These are phyloP conservation scores for Drosophila tsacasi DNA, from an alignment of 1,140 invertebrate genomes.

Conservation along the genomic window DNA sequence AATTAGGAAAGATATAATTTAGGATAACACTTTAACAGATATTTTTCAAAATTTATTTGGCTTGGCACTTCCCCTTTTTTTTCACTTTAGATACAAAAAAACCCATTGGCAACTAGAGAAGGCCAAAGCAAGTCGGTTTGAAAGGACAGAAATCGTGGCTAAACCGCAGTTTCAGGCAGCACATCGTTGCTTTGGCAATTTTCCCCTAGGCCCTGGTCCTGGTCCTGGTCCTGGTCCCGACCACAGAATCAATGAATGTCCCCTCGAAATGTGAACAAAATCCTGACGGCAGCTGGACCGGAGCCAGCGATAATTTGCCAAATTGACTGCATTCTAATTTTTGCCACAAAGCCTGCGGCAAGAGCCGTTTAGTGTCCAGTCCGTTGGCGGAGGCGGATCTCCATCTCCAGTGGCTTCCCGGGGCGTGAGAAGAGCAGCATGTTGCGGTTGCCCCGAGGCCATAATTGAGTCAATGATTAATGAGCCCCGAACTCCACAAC, in stretches of 20 bases:
- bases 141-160: slow-evolving; percentile 3
- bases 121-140: background rate
- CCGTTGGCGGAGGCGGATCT: background rate
- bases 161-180: slow-evolving; percentile 17
- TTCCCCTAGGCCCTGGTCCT: background rate
- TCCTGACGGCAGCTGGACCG: background rate
- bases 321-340: slow-evolving; percentile 46
- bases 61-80: background rate
- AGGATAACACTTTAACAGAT: fast-evolving
- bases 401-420: background rate
- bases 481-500: background rate
- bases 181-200: background rate
- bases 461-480: slow-evolving; percentile 22
- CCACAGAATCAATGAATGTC: slow-evolving; percentile 26
- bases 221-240: background rate
- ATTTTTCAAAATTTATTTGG: background rate
- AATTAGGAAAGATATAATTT: background rate
- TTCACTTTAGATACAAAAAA: background rate
- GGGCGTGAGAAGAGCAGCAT: slow-evolving; percentile 10
- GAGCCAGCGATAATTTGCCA: slow-evolving; percentile 26
- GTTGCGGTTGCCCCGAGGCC: slow-evolving; percentile 8
- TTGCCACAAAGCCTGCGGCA: slow-evolving; percentile 1
- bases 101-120: background rate
- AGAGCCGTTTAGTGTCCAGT: slow-evolving; percentile 2
- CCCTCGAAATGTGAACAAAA: background rate